phyloP scores from a whole-genome alignment of 2,113 vertebrate genomes.

The Trogon surrucura region DNA sequence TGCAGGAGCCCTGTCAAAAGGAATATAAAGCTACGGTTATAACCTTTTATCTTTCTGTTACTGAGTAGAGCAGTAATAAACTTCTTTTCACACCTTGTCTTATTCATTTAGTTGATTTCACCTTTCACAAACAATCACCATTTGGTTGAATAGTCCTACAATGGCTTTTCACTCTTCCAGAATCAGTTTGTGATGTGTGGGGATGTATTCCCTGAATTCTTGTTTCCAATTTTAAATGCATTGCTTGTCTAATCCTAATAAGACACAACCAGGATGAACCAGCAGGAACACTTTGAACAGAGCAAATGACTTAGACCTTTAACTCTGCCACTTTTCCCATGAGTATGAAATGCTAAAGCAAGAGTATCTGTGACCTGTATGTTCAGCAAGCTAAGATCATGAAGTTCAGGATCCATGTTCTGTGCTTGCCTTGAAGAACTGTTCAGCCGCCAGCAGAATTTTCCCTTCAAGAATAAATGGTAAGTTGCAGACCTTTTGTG shows the following conservation, averaged over 20 bases:
- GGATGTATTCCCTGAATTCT: background rate
- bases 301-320: background rate
- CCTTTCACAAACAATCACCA: background rate
- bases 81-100: background rate
- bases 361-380: background rate
- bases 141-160: background rate
- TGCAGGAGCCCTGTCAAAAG: background rate
- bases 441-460: background rate
- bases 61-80: background rate
- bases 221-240: background rate
- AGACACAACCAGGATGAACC: background rate
- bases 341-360: background rate
- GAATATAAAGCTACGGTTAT: background rate
- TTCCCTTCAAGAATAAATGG: background rate
- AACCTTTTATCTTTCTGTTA: background rate
- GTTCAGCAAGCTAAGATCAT: background rate
- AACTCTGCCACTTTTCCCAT: background rate
- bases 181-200: background rate
- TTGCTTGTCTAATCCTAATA: background rate
- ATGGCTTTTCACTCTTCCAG: background rate
- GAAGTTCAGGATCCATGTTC: background rate
- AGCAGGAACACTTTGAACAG: background rate
- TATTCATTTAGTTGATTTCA: background rate
- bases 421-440: background rate
- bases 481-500: background rate